Evolutionary conservation across 2,113 vertebrate genomes (phyloP), one percentile per base, ranked within the genome.

Genomic region (Erinaceus europaeus): DNA sequence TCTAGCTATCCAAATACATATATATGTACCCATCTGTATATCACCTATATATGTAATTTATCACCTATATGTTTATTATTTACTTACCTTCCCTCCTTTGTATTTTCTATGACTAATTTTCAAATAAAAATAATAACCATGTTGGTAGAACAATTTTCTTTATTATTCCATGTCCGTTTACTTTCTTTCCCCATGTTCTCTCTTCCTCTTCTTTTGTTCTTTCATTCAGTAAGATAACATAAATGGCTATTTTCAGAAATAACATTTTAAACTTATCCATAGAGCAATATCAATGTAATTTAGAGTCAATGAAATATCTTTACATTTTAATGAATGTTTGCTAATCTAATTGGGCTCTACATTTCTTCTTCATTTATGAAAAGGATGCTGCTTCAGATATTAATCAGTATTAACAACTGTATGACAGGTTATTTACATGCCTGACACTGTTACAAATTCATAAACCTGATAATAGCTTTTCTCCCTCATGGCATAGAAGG

Each of bases 391-490:
- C 67, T 92, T 94, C 86, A 71, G 65, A 95, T 80, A 88, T 93
- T 96, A 96, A 97, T 96, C 94, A 93, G 55, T 95, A 97, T 95
- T 96, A 97, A 84, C 96, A 96, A 90, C 75, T 92, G 18, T 78
- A 84, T 94, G 96, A 96, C 87, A 95, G 93, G 74, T 80, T 95
- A 86, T 93, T 92, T 95, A 96, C 96, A 95, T 92, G 69, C 81
- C 90, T 96, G 95, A 92, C 90, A 91, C 81, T 96, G 95, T 53
- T 0, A 0, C 91, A 96, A 96, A 97, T 96, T 96, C 88, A 94
- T 93, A 83, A 53, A 62, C 84, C 95, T 95, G 86, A 94, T 97
- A 96, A 97, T 93, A 93, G 91, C 92, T 97, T 96, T 95, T 91
- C 90, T 97, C 88, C 90, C 74, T 67, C 90, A 84, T 95, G 91